Percentiles rank a stretch among this genome's conserved stretches.
Conservation (phyloP, 92 coral and sea anemone genomes). For the Micromussa lordhowensis region DNA sequence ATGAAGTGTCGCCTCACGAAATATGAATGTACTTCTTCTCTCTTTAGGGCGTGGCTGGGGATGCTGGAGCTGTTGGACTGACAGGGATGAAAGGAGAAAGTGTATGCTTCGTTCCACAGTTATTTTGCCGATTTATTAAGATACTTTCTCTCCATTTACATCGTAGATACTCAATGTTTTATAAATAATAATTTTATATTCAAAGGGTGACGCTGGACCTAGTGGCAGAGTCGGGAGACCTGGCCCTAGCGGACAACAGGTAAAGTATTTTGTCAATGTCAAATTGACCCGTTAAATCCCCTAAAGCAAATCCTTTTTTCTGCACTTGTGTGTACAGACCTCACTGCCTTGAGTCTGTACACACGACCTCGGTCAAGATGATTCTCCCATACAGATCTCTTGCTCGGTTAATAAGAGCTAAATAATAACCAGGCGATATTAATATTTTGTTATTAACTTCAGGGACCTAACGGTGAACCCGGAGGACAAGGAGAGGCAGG, state of each 20-base stretch:
- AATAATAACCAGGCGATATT: neutral
- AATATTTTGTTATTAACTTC: neutral
- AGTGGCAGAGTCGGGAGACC: conserved; percentile 33
- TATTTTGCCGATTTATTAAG: neutral
- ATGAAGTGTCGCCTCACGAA: neutral
- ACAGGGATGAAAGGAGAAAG: conserved; percentile 35
- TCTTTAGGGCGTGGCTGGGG: conserved; percentile 27
- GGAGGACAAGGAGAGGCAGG: conserved; percentile 67
- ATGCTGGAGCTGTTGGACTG: conserved; percentile 11
- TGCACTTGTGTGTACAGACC: too few relatives aligned
- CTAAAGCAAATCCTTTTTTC: neutral
- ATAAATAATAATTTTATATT: neutral
- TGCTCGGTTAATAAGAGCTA: too few relatives aligned
- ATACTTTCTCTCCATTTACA: neutral
- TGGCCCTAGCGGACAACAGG: conserved; percentile 30
- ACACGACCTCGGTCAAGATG: too few relatives aligned
- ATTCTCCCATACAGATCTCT: too few relatives aligned
- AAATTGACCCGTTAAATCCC: neutral
- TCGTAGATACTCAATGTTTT: neutral
- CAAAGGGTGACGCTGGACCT: conserved; percentile 35
- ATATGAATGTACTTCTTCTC: neutral
- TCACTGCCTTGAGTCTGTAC: too few relatives aligned
- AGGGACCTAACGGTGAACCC: conserved; percentile 63
- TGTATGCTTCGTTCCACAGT: conserved; percentile 1
- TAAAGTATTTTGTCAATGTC: neutral